Evolutionary conservation across 2,888 invertebrate species (phyloP), one percentile per base, ranked within the genome.

Genomic region (Metalampra italica): DNA sequence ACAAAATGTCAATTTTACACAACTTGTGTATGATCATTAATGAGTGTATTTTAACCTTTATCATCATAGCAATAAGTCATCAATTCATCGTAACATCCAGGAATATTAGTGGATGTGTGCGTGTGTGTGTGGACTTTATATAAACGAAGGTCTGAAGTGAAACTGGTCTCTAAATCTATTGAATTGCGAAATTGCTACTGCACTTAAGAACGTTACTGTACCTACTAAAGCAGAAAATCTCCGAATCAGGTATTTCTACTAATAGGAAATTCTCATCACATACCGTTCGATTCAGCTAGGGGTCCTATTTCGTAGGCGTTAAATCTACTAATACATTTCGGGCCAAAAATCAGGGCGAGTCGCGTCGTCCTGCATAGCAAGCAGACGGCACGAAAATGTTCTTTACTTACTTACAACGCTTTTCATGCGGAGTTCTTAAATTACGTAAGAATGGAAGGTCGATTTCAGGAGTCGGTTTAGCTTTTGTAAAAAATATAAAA

Each of bases 251-350:
- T 40, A 40, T 40, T 40, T 29, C n/a, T n/a, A n/a, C 72, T 73
- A 74, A 82, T 82, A 82, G 67, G 53, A 65, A 72, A 85, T 84
- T 84, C 84, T 49, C 60, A 62, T 74, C 83, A 78, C 82, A 82
- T 62, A 70, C 56, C 63, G 51, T 65, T 67, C 66, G 69, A 75
- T 76, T 71, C 65, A 60, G n/a, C n/a, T n/a, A n/a, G 68, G 66
- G 74, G 70, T 72, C 67, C 72, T 76, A 82, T 80, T 82, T 74
- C 66, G 78, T 73, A 73, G 75, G 76, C 78, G 81, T 79, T 80
- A 83, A 84, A 80, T 73, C 78, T 66, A 78, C 84, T 86, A 87
- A 86, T 86, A 87, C 82, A 86, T 88, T 86, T 85, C 77, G 76
- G 36, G 69, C 72, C 79, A 84, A 87, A 89, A 90, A 90, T 89